Evolutionary conservation across 1,140 invertebrate genomes (phyloP).

Genomic region (Bombus confusus): DNA sequence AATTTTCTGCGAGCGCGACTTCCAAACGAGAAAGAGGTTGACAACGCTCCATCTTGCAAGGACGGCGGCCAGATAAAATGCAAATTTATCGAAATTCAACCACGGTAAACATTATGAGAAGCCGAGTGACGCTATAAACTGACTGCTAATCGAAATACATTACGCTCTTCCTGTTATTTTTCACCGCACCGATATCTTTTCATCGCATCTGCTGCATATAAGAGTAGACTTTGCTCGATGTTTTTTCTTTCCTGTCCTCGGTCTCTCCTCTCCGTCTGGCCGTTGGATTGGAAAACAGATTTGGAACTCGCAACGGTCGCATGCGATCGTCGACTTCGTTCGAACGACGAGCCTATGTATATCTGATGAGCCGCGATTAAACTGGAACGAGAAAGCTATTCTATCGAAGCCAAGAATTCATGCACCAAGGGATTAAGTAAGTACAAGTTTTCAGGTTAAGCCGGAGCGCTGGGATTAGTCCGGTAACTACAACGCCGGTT

Average conservation of each 20-base stretch:
- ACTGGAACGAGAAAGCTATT: constrained; percentile 20
- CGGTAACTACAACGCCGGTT: constrained; percentile 43
- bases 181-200: background rate
- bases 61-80: constrained; percentile 4
- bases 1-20: constrained; percentile 46
- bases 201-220: no score
- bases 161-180: background rate
- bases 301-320: background rate
- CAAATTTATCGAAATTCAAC: background rate
- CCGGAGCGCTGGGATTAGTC: constrained; percentile 53
- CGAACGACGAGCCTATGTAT: background rate
- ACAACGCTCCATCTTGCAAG: background rate
- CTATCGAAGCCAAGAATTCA: constrained; percentile 66
- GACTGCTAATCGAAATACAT: background rate
- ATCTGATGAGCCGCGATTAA: constrained; percentile 32
- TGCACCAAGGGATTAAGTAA: constrained; percentile 58
- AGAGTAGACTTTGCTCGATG: no score
- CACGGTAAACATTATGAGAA: background rate
- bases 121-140: background rate
- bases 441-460: constrained; percentile 70
- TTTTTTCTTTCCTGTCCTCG: no score
- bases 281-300: constrained; percentile 15
- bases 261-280: accelerated
- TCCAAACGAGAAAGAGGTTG: constrained; percentile 15
- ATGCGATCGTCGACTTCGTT: constrained; percentile 9